Conservation (phyloP, 2,797 vertebrate genomes). For the Aulostomus chinensis region DNA sequence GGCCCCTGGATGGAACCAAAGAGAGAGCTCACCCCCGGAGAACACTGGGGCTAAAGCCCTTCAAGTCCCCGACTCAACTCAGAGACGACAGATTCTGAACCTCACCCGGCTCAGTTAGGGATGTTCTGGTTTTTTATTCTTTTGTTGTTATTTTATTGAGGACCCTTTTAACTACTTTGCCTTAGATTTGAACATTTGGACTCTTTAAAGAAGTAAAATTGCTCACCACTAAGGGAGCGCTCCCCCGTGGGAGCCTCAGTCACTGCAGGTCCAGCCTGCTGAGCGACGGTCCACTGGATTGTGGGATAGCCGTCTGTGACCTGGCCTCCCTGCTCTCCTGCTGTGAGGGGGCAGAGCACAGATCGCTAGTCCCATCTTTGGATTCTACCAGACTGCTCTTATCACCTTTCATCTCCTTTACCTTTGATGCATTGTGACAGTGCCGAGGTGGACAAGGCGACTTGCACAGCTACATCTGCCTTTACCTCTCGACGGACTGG, state of each 20-base stretch:
- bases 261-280: conserved; percentile 37
- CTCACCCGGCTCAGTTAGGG: not conserved
- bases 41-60: conserved; percentile 80
- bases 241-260: conserved; percentile 14
- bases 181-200: conserved; percentile 14
- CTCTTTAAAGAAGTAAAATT: conserved; percentile 7
- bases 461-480: conserved; percentile 65
- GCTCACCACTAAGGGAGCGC: conserved; percentile 10
- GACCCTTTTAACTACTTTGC: conserved; percentile 26
- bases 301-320: conserved; percentile 54
- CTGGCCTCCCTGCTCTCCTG: too few species aligned
- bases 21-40: conserved; percentile 73
- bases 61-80: conserved; percentile 77
- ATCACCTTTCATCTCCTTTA: conserved; percentile 61
- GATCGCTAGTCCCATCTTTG: conserved; percentile 58
- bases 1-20: conserved; percentile 73
- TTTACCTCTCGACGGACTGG: conserved; percentile 61
- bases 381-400: conserved; percentile 59
- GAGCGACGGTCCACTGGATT: conserved; percentile 43
- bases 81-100: conserved; percentile 78
- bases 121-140: not conserved
- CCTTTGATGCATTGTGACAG: conserved; percentile 71
- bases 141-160: not conserved
- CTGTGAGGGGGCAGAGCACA: conserved; percentile 58
- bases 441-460: conserved; percentile 67